These are phyloP conservation scores for Hippocampus mohnikei DNA, from an alignment of 2,113 vertebrate genomes.

Conservation along the genomic window DNA sequence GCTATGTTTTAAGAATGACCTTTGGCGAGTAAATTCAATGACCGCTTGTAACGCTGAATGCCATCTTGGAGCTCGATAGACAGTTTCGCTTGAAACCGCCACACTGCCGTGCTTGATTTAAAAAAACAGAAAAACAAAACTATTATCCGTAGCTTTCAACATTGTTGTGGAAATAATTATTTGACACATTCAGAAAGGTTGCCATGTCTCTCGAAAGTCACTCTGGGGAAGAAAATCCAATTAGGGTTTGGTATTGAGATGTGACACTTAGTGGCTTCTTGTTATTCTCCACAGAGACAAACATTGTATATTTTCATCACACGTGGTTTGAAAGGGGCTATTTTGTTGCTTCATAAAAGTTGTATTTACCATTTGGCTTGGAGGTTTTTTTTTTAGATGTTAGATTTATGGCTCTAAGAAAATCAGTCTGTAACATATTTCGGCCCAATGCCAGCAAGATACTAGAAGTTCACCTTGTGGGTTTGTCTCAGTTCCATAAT, in stretches of 20 bases:
- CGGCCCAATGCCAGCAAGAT: not conserved
- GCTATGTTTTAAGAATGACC: conserved; percentile 49
- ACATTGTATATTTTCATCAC: not conserved
- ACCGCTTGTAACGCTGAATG: conserved; percentile 47
- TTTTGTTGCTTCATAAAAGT: not conserved
- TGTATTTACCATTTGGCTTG: not conserved
- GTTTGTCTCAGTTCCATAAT: not conserved
- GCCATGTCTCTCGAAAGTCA: conserved; percentile 22
- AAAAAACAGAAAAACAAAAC: not conserved
- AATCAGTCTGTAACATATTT: not conserved
- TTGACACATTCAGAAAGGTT: conserved; percentile 42
- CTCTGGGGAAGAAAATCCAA: conserved; percentile 19
- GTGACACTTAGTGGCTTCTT: not conserved
- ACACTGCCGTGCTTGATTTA: conserved; percentile 31
- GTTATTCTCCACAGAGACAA: not conserved
- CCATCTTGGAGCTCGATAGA: conserved; percentile 54
- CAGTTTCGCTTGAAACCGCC: conserved; percentile 46
- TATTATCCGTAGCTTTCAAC: conserved; percentile 13
- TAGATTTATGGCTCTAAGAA: not conserved
- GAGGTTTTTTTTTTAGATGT: not conserved
- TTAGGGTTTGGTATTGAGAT: conserved; percentile 25
- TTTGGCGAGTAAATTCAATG: conserved; percentile 46
- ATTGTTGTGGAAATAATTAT: conserved; percentile 50
- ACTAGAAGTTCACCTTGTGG: not conserved
- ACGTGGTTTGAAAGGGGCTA: not conserved